A percentile compares a stretch with the other conserved stretches of the same genome.
Conservation (phyloP, 2,113 vertebrate genomes). For the Rousettus leschenaultii region DNA sequence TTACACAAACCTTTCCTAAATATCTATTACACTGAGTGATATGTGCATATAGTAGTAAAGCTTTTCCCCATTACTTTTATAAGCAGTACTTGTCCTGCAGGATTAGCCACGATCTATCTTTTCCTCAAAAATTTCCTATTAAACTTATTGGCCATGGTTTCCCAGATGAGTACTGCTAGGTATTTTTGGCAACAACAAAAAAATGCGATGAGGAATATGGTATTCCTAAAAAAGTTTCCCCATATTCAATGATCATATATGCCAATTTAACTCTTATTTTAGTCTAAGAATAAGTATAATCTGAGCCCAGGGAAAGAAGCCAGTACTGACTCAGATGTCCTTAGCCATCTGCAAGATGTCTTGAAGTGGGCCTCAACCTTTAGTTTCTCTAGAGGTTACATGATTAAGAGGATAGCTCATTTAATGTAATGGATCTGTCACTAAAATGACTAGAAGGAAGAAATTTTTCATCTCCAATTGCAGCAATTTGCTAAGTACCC, state of each 20-base stretch:
- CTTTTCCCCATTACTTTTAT: background rate
- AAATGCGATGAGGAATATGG: background rate
- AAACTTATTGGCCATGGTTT: background rate
- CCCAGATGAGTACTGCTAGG: background rate
- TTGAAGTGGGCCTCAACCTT: background rate
- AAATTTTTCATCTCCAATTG: background rate
- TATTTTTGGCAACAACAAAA: background rate
- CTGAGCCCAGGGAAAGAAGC: slow-evolving; percentile 13
- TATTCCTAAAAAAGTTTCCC: slow-evolving; percentile 18
- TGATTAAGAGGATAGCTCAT: slow-evolving; percentile 27
- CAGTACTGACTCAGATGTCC: background rate
- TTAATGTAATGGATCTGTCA: slow-evolving; percentile 43
- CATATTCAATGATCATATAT: background rate
- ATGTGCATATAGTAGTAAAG: background rate
- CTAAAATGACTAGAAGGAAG: slow-evolving; percentile 6
- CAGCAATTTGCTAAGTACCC: slow-evolving; percentile 14
- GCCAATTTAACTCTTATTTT: slow-evolving; percentile 31
- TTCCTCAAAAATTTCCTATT: background rate
- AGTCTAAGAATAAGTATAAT: slow-evolving; percentile 42
- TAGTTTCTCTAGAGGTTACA: slow-evolving; percentile 14
- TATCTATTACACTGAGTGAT: background rate
- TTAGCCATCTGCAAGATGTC: background rate
- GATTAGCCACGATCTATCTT: background rate
- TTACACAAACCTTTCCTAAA: background rate
- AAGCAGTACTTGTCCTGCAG: background rate